A percentile compares a stretch with the other conserved stretches of the same genome.
Conservation (phyloP, 2,797 vertebrate species). For the Sebastes melanostomus region DNA sequence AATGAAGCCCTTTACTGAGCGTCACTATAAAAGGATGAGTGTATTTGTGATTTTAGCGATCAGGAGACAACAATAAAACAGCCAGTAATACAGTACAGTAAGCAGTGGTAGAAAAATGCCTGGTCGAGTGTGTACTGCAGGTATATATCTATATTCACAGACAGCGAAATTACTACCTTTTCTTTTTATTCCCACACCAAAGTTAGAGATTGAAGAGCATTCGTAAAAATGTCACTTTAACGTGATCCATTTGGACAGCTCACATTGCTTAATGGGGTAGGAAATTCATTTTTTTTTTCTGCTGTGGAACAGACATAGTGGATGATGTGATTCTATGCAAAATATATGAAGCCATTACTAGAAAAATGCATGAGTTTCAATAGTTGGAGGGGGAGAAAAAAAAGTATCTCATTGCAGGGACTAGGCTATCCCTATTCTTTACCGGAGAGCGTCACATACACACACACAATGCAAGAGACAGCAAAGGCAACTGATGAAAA, state of each 20-base stretch:
- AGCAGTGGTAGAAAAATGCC: constrained; percentile 8
- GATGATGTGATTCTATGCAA: constrained; percentile 80
- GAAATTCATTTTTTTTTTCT: constrained; percentile 75
- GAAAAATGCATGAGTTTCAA: constrained; percentile 73
- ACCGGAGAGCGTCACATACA: constrained; percentile 55
- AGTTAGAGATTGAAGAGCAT: constrained; percentile 71
- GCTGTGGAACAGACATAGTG: constrained; percentile 66
- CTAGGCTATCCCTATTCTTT: constrained; percentile 74
- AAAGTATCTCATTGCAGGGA: constrained; percentile 60
- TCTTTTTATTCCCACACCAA: constrained; percentile 45
- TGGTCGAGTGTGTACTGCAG: neutral
- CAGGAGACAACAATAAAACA: constrained; percentile 37
- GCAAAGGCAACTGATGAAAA: constrained; percentile 85
- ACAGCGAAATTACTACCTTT: constrained; percentile 31
- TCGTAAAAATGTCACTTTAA: constrained; percentile 72
- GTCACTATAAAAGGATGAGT: constrained; percentile 38
- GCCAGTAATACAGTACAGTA: constrained; percentile 3
- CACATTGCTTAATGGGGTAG: constrained; percentile 79
- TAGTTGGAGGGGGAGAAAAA: constrained; percentile 44
- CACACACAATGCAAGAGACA: constrained; percentile 78
- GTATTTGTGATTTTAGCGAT: constrained; percentile 50
- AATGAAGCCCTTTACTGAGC: constrained; percentile 65
- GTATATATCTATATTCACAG: constrained; percentile 2
- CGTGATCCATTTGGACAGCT: constrained; percentile 74
- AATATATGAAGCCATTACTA: constrained; percentile 81